Base-by-base conservation (phyloP, 2,888 invertebrate genomes). In the Lutraria lutraria region DNA sequence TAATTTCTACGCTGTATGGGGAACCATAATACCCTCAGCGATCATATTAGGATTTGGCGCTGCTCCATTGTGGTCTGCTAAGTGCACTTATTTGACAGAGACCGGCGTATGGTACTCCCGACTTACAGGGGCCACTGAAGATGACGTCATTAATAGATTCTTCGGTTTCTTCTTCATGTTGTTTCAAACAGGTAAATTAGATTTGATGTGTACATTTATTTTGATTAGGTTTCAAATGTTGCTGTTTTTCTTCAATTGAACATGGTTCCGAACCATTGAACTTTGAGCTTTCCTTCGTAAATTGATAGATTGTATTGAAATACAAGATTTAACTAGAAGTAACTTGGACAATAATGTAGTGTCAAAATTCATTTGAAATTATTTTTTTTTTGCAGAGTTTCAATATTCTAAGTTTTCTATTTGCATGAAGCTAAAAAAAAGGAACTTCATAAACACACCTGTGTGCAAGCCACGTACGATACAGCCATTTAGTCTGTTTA, bases 111-210 rank as follows among this genome's bases (percentile, higher is more conserved):
- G 98, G 93, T 98, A 98, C 97, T 98, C 99, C 29, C 98, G 98
- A 96, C 97, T 96, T 56, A 95, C 98, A 21, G 98, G 98, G 95
- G 98, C 98, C 96, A 94, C 96, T 52, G 98, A 98, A 86, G 98
- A 99, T 96, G 98, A 98, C 34, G 98, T 99, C 94, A 98, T 99
- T 94, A 99, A 99, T 88, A 97, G 99, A 95, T 99, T 99, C 97
- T 99, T 99, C 97, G 99, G 99, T 81, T 98, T 99, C 97, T 99
- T 99, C 98, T 99, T 99, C 97, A 98, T 99, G 95, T 98, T 99
- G 93, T 99, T 99, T 98, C 99, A 99, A 97, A 98, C 99, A 29
- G 98, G 99, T 94, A 98, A 99, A 56, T 34, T n/a, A 29, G n/a
- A 56, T 15, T 19, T 19, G 21, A 19, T 3, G 15, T 6, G 21